A percentile compares a stretch with the other conserved stretches of the same genome.
Conservation (phyloP, 2,113 vertebrate genomes). For the Setophaga coronata region DNA sequence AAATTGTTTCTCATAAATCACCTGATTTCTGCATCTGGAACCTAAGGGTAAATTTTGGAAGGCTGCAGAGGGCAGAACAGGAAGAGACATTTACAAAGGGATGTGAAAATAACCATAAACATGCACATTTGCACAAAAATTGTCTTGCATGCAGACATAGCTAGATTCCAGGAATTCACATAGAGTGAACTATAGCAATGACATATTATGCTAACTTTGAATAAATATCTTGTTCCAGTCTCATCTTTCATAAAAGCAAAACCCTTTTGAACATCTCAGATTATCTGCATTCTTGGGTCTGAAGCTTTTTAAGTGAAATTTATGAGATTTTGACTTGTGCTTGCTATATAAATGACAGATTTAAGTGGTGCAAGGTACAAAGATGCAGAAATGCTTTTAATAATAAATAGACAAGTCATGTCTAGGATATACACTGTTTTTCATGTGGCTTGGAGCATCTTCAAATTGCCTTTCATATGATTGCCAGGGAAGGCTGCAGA, state of each 20-base stretch:
- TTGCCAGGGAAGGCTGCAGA: background rate
- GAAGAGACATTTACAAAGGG: background rate
- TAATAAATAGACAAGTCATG: background rate
- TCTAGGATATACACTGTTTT: background rate
- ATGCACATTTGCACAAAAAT: background rate
- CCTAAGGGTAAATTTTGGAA: background rate
- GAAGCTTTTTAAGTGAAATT: background rate
- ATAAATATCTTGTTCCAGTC: background rate
- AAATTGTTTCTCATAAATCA: background rate
- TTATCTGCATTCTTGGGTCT: background rate
- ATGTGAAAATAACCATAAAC: background rate
- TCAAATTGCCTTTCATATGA: background rate
- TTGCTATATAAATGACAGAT: background rate
- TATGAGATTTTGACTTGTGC: background rate
- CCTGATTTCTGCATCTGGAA: background rate
- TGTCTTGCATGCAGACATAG: background rate
- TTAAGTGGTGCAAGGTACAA: background rate
- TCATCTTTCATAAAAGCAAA: background rate
- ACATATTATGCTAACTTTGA: background rate
- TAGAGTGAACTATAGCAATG: background rate
- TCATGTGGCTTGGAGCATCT: background rate
- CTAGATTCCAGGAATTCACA: background rate
- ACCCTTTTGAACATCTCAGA: background rate
- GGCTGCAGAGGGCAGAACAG: background rate
- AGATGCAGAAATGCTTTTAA: background rate